Conservation (phyloP, 2,797 vertebrate genomes). For the Xenentodon cancila region DNA sequence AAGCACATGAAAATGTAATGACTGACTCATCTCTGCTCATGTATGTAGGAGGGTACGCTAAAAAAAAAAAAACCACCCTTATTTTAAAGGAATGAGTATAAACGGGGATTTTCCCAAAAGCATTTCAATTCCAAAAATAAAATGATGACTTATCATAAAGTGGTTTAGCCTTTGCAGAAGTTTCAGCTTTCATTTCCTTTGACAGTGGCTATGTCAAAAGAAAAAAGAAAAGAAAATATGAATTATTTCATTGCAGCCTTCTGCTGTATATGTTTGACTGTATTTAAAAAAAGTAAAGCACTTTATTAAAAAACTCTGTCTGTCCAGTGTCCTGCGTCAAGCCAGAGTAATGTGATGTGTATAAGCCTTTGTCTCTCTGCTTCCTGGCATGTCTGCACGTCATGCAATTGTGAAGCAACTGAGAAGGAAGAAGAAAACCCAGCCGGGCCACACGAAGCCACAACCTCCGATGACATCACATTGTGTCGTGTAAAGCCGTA, state of each 20-base stretch:
- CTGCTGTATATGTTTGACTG: not conserved
- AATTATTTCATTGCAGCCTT: not conserved
- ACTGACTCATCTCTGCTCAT: slow-evolving; percentile 34
- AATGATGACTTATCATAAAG: slow-evolving; percentile 9
- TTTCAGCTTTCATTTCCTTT: not conserved
- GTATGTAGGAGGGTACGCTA: slow-evolving; percentile 16
- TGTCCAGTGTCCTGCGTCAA: slow-evolving; percentile 30
- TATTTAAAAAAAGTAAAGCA: not conserved
- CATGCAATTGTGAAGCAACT: slow-evolving; percentile 31
- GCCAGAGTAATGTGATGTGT: slow-evolving; percentile 10
- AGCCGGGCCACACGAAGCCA: slow-evolving; percentile 27
- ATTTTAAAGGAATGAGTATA: slow-evolving; percentile 16
- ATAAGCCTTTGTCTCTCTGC: slow-evolving; percentile 30
- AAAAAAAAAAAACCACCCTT: not conserved
- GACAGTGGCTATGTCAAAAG: not conserved
- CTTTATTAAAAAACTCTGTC: not conserved
- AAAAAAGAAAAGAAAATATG: too few species aligned
- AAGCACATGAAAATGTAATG: not conserved
- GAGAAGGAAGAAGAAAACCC: slow-evolving; percentile 44
- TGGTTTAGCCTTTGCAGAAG: slow-evolving; percentile 1
- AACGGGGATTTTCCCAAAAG: slow-evolving; percentile 34
- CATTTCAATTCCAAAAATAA: slow-evolving; percentile 31
- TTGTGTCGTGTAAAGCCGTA: slow-evolving; percentile 46
- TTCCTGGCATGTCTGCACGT: slow-evolving; percentile 39
- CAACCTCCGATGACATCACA: slow-evolving; percentile 62